Evolutionary conservation across 2,797 vertebrate genomes (phyloP), one percentile per base, ranked within the genome.

Genomic region (Oceanodroma leucorhoa): DNA sequence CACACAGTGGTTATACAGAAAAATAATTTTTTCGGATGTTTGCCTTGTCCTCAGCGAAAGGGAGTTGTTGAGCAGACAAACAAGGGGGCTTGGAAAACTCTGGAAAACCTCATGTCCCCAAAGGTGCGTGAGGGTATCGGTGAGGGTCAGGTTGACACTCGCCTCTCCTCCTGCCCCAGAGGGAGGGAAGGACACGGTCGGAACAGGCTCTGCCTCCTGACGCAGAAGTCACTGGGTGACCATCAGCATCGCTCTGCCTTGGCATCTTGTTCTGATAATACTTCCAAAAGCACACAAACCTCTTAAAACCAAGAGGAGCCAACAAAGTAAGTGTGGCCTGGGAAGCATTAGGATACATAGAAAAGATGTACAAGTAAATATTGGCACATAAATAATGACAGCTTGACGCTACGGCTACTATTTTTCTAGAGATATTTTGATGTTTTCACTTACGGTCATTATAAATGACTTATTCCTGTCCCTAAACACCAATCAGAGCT

Each of bases 131-230:
- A 24, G 16, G 3, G 16, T 9, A 9, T 3, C 2, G 53, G 53
- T 4, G 38, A 46, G 53, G 50, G 24, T 54, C 60, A 29, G 26
- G n/a, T 6, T 20, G 58, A 9, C 11, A 0, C 36, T 40, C 20
- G 1, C 8, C 18, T 78, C 43, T 48, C 30, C 36, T 51, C 10
- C 34, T 32, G 54, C 58, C 19, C 8, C 58, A 1, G 43, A 2
- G 17, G 0, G 3, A 29, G 24, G 43, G 34, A 30, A 27, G 0
- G 4, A 4, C 32, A 1, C 1, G 3, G 26, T 9, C 0, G 0
- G 38, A 26, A 12, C 24, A 20, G 58, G 71, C 79, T 2, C 54
- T 41, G 57, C 54, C 17, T 34, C 14, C 32, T 2, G 0, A 5
- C 3, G 24, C 38, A 50, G 64, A 21, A 20, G 40, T 15, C 55